phyloP scores from a whole-genome alignment of 2,113 vertebrate genomes.

The Bufo gargarizans region DNA sequence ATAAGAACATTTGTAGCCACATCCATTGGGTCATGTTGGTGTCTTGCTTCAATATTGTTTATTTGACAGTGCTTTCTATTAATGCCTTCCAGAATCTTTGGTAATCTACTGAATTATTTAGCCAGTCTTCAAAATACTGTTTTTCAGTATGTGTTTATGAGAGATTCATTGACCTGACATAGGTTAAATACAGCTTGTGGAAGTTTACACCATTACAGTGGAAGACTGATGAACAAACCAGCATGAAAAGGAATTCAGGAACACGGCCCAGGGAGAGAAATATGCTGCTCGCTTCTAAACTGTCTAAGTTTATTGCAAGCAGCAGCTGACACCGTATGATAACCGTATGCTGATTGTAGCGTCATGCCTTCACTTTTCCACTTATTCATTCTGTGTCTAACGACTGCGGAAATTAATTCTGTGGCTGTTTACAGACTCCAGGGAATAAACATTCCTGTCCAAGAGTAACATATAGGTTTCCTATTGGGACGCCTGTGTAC shows the following conservation, averaged over 20 bases:
- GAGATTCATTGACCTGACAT: slow-evolving; percentile 47
- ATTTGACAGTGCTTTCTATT: background rate
- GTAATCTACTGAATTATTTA: slow-evolving; percentile 26
- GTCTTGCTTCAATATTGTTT: background rate
- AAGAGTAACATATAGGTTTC: slow-evolving; percentile 47
- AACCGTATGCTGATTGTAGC: slow-evolving; percentile 36
- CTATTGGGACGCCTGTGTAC: slow-evolving; percentile 27
- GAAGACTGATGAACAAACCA: slow-evolving; percentile 38
- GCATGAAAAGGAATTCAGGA: slow-evolving; percentile 48
- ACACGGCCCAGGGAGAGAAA: slow-evolving; percentile 45
- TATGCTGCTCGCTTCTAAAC: background rate
- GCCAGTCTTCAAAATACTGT: slow-evolving; percentile 3
- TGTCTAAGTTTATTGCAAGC: slow-evolving; percentile 9
- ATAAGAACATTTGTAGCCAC: background rate
- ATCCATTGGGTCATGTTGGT: background rate
- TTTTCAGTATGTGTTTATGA: slow-evolving; percentile 42
- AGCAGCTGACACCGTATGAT: slow-evolving; percentile 32
- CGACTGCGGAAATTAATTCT: slow-evolving; percentile 50
- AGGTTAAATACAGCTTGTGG: slow-evolving; percentile 37
- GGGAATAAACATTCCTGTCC: slow-evolving; percentile 48
- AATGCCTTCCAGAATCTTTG: background rate
- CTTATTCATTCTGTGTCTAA: slow-evolving; percentile 46
- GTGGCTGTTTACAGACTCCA: slow-evolving; percentile 40
- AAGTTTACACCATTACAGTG: slow-evolving; percentile 30
- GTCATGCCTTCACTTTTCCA: slow-evolving; percentile 20